A percentile compares a stretch with the other conserved stretches of the same genome.
Evolutionary conservation across 2,113 vertebrate genomes (phyloP).

Genomic region (Pardalotus punctatus): DNA sequence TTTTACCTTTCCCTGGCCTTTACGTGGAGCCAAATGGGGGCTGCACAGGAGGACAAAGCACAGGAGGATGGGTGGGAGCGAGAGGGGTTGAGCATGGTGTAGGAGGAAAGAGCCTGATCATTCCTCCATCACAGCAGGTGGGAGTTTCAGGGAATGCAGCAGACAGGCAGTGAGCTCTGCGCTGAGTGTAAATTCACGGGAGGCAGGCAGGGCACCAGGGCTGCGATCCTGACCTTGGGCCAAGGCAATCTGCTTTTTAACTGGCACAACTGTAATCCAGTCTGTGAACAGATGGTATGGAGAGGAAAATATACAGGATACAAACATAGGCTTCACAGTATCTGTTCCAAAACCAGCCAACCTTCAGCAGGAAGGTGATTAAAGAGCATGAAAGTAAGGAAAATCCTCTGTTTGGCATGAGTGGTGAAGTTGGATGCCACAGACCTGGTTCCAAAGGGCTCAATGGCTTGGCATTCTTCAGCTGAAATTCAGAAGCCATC

Average conservation of each 20-base stretch:
- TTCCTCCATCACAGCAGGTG: not conserved
- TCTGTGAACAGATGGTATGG: slow-evolving; percentile 66
- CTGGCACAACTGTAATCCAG: slow-evolving; percentile 65
- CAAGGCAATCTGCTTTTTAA: slow-evolving; percentile 74
- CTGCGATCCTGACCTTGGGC: slow-evolving; percentile 58
- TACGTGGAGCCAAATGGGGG: not conserved
- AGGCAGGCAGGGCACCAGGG: slow-evolving; percentile 3
- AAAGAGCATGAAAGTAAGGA: not conserved
- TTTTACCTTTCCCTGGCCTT: not conserved
- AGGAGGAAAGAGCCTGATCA: not conserved
- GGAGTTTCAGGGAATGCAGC: not conserved
- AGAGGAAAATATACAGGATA: slow-evolving; percentile 36
- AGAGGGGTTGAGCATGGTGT: not conserved
- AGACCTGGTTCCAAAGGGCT: not conserved
- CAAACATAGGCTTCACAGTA: slow-evolving; percentile 27
- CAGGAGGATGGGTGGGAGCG: rapidly evolving
- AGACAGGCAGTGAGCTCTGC: not conserved
- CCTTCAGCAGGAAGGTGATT: slow-evolving; percentile 42
- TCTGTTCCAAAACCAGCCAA: slow-evolving; percentile 53
- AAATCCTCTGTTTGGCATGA: not conserved
- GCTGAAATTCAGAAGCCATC: not conserved
- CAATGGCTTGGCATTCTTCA: rapidly evolving
- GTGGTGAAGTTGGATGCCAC: not conserved
- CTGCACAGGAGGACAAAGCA: not conserved
- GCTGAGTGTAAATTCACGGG: not conserved